Evolutionary conservation across 1,140 invertebrate species (phyloP), one percentile per base, ranked within the genome.

Genomic region (Zelostemma sp.): DNA sequence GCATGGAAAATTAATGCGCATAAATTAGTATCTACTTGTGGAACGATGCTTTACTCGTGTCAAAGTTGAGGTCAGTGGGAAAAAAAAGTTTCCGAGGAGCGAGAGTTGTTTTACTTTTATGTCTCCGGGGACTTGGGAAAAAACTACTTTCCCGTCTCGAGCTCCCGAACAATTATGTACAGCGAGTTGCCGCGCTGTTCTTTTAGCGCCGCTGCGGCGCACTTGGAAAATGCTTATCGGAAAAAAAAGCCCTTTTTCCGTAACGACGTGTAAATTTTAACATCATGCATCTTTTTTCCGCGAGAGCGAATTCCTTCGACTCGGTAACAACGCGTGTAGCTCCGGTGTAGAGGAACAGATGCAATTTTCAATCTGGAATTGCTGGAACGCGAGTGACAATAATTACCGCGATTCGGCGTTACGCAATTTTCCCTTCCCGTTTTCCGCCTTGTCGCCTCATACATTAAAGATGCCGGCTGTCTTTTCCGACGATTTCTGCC

Each of bases 401-500:
- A 65, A 64, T 65, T 70, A 65, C 49, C 51, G 61, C n/a, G 66
- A 53, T 58, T 70, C 35, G 31, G 57, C 48, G 54, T 70, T 63
- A 60, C 62, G 60, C 60, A 56, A 72, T 63, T 67, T 72, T 53
- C 31, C 19, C 12, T 45, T 15, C 46, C n/a, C 49, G 31, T 31
- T 43, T 54, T 31, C 33, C 50, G 0, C 57, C 28, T 41, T 61
- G 40, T 63, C 72, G 68, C 63, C 77, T 80, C 79, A 82, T 81
- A 81, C 80, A 82, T 81, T 82, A 81, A 80, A 81, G 78, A 82
- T 82, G 68, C 67, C 73, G 68, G 51, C 54, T 68, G 68, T 71
- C 25, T 11, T 72, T 72, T 66, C 67, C 74, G 79, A 82, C 76
- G 76, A 79, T 80, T 76, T 77, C 74, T 74, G 73, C 73, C 74